Conservation (phyloP, 23 tunicate species). For the Styela clava region DNA sequence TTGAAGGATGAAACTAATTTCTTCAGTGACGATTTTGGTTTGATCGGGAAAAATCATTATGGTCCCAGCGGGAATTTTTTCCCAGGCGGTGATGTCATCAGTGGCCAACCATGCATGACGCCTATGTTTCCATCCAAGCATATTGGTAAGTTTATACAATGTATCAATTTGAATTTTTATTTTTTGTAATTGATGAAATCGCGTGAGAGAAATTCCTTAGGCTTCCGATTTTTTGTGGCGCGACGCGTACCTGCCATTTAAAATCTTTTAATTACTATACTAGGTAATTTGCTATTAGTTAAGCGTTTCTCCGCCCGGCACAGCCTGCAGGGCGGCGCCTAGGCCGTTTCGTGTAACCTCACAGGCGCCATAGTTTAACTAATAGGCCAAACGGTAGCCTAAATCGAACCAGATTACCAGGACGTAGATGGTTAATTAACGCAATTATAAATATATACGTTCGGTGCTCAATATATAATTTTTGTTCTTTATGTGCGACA, state of each 20-base stretch:
- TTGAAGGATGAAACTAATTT: slow-evolving; percentile 15
- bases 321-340: background rate
- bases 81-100: background rate
- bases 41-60: slow-evolving; percentile 9
- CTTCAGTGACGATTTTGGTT: slow-evolving; percentile 25
- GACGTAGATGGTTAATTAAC: background rate
- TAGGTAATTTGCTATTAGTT: background rate
- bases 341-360: background rate
- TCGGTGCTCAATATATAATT: background rate
- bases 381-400: slow-evolving; percentile 26
- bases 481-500: background rate
- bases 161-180: too few relatives aligned
- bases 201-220: background rate
- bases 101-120: background rate
- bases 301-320: background rate
- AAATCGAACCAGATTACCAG: slow-evolving; percentile 16
- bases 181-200: too few relatives aligned
- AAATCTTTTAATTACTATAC: background rate
- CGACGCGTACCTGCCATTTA: background rate
- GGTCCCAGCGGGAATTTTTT: background rate
- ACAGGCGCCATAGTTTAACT: slow-evolving; percentile 23
- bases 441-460: slow-evolving; percentile 6
- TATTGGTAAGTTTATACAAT: background rate
- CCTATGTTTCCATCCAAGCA: slow-evolving; percentile 1
- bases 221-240: slow-evolving; percentile 1